Percentiles rank a stretch among this genome's conserved stretches.
These are phyloP conservation scores for Sinocyclocheilus anshuiensis DNA, from an alignment of 2,113 vertebrate genomes.

Conservation along the genomic window DNA sequence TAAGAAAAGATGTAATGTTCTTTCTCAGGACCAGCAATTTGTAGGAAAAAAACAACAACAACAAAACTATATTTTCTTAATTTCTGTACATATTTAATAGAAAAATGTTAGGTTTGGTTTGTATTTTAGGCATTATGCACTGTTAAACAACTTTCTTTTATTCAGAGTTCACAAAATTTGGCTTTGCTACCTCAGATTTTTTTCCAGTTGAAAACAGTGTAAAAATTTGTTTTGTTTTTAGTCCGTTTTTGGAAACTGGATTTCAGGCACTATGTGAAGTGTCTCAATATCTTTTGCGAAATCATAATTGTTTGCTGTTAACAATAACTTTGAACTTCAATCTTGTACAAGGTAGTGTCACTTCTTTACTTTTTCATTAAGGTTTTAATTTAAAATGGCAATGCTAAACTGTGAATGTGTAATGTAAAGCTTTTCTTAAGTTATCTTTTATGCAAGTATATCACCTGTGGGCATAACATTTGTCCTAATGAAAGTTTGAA, in stretches of 20 bases:
- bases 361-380: conserved; percentile 21
- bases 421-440: conserved; percentile 55
- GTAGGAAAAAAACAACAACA: conserved; percentile 44
- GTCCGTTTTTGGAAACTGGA: neutral
- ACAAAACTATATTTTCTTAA: conserved; percentile 53
- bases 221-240: neutral
- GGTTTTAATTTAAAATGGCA: conserved; percentile 49
- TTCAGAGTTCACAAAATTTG: conserved; percentile 74
- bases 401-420: conserved; percentile 45
- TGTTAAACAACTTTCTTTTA: conserved; percentile 47
- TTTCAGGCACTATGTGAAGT: conserved; percentile 10
- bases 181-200: conserved; percentile 84
- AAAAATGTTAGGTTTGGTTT: conserved; percentile 9
- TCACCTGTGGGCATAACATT: neutral
- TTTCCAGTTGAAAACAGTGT: conserved; percentile 8
- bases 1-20: conserved; percentile 58
- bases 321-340: neutral
- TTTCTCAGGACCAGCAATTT: conserved; percentile 68
- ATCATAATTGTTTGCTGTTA: conserved; percentile 31
- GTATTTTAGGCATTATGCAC: conserved; percentile 61
- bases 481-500: neutral
- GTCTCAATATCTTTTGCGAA: neutral
- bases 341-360: neutral
- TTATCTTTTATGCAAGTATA: conserved; percentile 14
- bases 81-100: conserved; percentile 65